phyloP scores from a whole-genome alignment of 2,797 vertebrate species.

The Threskiornis aethiopicus region DNA sequence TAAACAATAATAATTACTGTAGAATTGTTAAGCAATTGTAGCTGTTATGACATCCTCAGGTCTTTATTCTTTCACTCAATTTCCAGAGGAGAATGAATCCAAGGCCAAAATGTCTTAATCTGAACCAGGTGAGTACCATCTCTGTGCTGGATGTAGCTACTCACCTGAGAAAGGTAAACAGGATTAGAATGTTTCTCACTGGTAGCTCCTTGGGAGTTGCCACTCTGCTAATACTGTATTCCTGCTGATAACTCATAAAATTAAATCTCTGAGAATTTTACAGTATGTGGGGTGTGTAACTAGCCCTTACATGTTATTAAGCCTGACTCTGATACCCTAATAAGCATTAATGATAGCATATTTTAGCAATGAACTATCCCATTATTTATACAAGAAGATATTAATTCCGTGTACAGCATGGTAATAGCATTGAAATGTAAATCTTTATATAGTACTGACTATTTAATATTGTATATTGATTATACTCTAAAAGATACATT shows the following conservation, averaged over 20 bases:
- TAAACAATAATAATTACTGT: not conserved
- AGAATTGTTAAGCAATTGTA: not conserved
- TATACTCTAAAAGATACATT: not conserved
- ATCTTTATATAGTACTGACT: constrained; percentile 13
- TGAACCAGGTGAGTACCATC: not conserved
- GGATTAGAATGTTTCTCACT: not conserved
- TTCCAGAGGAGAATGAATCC: not conserved
- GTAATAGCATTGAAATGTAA: not conserved
- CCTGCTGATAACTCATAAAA: not conserved
- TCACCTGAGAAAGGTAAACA: not conserved
- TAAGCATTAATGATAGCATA: not conserved
- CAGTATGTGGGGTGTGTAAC: not conserved
- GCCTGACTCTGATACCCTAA: not conserved
- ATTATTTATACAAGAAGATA: not conserved
- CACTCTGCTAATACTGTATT: not conserved
- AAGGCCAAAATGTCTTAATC: not conserved
- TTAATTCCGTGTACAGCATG: not conserved
- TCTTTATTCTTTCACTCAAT: not conserved
- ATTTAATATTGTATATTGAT: constrained; percentile 1
- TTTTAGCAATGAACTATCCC: not conserved
- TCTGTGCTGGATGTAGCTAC: not conserved
- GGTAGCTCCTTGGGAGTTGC: not conserved
- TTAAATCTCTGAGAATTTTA: not conserved
- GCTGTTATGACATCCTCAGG: not conserved
- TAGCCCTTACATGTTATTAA: not conserved